These are phyloP conservation scores for Manacus vitellinus DNA, from an alignment of 2,113 vertebrate genomes.

Conservation along the genomic window DNA sequence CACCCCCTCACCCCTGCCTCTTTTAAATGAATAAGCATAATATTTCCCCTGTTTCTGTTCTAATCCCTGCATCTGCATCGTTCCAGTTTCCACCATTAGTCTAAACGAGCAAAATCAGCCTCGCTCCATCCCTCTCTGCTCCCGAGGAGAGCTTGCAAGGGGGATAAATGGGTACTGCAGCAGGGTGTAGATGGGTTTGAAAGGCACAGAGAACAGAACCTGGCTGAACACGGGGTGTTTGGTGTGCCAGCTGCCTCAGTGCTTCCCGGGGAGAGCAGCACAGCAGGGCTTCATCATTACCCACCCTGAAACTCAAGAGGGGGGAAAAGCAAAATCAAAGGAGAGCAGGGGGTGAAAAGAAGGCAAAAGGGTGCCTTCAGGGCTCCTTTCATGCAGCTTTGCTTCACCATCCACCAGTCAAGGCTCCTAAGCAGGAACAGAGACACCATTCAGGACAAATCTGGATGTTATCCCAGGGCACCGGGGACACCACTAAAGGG, in stretches of 20 bases:
- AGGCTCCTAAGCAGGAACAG: slow-evolving; percentile 61
- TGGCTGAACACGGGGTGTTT: rapidly evolving
- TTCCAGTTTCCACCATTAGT: neutral
- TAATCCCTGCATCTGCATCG: rapidly evolving
- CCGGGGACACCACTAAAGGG: slow-evolving; percentile 58
- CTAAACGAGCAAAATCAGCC: neutral
- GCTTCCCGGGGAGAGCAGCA: neutral
- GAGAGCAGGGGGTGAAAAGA: slow-evolving; percentile 52
- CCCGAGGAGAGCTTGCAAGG: neutral
- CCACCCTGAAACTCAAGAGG: slow-evolving; percentile 40
- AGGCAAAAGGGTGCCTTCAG: slow-evolving; percentile 42
- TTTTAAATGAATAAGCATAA: neutral
- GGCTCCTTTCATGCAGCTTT: slow-evolving; percentile 37
- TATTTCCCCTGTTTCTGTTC: neutral
- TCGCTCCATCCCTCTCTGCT: neutral
- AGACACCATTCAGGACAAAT: slow-evolving; percentile 66
- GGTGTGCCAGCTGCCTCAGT: neutral
- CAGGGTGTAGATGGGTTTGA: neutral
- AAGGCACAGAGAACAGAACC: rapidly evolving
- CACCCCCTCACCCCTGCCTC: neutral
- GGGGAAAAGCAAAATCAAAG: slow-evolving; percentile 51
- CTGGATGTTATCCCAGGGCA: slow-evolving; percentile 67
- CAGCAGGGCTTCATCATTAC: neutral
- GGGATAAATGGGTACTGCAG: neutral
- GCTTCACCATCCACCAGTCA: slow-evolving; percentile 39